Conservation (phyloP, 2,113 vertebrate genomes). For the Xiphophorus hellerii region DNA sequence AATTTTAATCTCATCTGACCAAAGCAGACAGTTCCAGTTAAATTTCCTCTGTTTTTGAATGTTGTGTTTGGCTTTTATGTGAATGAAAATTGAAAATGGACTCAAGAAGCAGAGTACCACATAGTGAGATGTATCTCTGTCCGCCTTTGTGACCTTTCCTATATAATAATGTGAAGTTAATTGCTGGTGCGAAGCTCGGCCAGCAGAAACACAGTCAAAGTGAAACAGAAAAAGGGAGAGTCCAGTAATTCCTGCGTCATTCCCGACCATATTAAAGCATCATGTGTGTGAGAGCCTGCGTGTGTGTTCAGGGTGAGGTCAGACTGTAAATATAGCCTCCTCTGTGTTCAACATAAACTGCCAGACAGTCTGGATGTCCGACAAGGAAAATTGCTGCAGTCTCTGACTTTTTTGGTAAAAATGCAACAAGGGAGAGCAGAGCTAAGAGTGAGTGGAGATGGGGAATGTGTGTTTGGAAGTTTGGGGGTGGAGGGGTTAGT, state of each 20-base stretch:
- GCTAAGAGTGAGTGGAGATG: slow-evolving; percentile 1
- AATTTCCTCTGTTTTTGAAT: too few species aligned
- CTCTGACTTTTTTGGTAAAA: slow-evolving; percentile 76
- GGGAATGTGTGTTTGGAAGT: slow-evolving; percentile 11
- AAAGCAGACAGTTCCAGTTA: too few species aligned
- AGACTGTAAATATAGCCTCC: slow-evolving; percentile 69
- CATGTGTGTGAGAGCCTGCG: slow-evolving; percentile 29
- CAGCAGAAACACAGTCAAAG: slow-evolving; percentile 38
- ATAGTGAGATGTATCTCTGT: slow-evolving; percentile 14
- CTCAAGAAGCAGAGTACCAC: neutral
- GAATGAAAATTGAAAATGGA: neutral
- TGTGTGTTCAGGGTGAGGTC: slow-evolving; percentile 61
- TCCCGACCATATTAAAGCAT: slow-evolving; percentile 30
- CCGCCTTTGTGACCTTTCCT: slow-evolving; percentile 26
- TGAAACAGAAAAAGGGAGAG: slow-evolving; percentile 26
- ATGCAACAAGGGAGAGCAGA: slow-evolving; percentile 43
- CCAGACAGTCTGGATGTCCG: slow-evolving; percentile 65
- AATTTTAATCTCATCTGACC: too few species aligned
- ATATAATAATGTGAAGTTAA: slow-evolving; percentile 34
- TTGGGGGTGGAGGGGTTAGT: slow-evolving; percentile 36
- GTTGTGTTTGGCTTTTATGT: neutral
- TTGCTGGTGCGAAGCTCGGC: slow-evolving; percentile 5
- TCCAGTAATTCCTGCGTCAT: slow-evolving; percentile 61
- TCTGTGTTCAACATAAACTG: slow-evolving; percentile 52
- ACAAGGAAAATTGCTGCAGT: slow-evolving; percentile 58